phyloP scores from a whole-genome alignment of 2,797 vertebrate species.

The Heterohyrax brucei region DNA sequence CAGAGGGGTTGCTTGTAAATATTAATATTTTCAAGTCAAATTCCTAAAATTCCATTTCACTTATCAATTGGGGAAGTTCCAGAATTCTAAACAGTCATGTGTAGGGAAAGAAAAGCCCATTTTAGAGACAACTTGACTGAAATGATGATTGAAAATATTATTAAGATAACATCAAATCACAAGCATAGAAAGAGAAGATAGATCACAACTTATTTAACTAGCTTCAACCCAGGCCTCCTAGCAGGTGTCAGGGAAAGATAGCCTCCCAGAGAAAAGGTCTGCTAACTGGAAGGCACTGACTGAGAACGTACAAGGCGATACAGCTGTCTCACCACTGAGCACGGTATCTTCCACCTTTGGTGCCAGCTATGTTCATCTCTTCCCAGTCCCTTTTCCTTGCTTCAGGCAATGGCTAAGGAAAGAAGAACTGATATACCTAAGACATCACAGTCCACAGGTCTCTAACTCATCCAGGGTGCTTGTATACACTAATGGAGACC shows the following conservation, averaged over 20 bases:
- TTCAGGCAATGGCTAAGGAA: constrained; percentile 83
- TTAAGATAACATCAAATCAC: not conserved
- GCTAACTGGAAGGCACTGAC: constrained; percentile 34
- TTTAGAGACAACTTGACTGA: not conserved
- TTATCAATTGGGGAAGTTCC: not conserved
- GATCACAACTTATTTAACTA: not conserved
- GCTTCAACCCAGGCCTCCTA: not conserved
- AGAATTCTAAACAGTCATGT: not conserved
- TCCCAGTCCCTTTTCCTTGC: constrained; percentile 82
- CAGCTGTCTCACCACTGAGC: constrained; percentile 48
- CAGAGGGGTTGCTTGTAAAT: constrained; percentile 45
- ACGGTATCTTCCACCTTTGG: constrained; percentile 67
- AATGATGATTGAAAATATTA: not conserved
- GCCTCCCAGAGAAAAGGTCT: not conserved
- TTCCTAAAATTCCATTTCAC: constrained; percentile 23
- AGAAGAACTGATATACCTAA: constrained; percentile 83
- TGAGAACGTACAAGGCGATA: not conserved
- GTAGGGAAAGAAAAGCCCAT: not conserved
- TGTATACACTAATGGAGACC: constrained; percentile 75
- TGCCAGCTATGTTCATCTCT: constrained; percentile 66
- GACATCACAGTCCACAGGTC: constrained; percentile 86
- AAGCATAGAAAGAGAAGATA: not conserved
- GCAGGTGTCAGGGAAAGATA: constrained; percentile 35
- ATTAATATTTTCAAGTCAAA: constrained; percentile 75
- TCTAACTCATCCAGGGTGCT: constrained; percentile 78